These are phyloP conservation scores for Endomychus coccineus DNA, from an alignment of 2,888 invertebrate species.

Conservation along the genomic window DNA sequence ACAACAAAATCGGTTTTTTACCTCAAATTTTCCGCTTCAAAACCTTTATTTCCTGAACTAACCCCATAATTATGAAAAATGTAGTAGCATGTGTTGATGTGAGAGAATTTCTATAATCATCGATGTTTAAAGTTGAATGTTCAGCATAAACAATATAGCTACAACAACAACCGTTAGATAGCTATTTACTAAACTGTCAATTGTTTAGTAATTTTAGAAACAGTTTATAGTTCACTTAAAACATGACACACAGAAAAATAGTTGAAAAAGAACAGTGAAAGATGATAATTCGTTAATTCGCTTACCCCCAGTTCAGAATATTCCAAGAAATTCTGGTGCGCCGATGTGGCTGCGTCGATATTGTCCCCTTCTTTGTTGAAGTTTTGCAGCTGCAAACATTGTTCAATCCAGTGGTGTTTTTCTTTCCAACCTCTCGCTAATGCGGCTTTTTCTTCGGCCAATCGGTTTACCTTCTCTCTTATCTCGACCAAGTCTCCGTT, in stretches of 20 bases:
- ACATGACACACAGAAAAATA: slow-evolving; percentile 8
- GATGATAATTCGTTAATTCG: too few species aligned
- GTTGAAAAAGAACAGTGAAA: not conserved
- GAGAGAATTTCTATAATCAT: too few species aligned
- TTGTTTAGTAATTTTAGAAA: too few species aligned
- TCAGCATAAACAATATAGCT: too few species aligned
- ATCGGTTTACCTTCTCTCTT: slow-evolving; percentile 61
- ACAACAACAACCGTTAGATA: too few species aligned
- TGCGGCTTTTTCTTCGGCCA: slow-evolving; percentile 68
- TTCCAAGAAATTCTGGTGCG: slow-evolving; percentile 90
- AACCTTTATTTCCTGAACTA: too few species aligned
- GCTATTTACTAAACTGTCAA: too few species aligned
- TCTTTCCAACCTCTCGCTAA: slow-evolving; percentile 75
- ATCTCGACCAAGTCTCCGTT: slow-evolving; percentile 73
- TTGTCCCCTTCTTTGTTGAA: slow-evolving; percentile 96
- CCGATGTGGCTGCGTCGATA: slow-evolving; percentile 89
- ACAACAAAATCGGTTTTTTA: too few species aligned
- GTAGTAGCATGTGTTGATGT: too few species aligned
- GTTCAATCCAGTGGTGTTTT: slow-evolving; percentile 78
- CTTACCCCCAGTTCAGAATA: slow-evolving; percentile 78
- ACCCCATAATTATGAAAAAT: too few species aligned
- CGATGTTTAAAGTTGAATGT: too few species aligned
- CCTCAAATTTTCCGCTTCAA: too few species aligned
- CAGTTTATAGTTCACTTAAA: not conserved
- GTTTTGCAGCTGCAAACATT: slow-evolving; percentile 80